These are phyloP conservation scores for Mus minutoides DNA, from an alignment of 2,797 vertebrate species.

Conservation along the genomic window DNA sequence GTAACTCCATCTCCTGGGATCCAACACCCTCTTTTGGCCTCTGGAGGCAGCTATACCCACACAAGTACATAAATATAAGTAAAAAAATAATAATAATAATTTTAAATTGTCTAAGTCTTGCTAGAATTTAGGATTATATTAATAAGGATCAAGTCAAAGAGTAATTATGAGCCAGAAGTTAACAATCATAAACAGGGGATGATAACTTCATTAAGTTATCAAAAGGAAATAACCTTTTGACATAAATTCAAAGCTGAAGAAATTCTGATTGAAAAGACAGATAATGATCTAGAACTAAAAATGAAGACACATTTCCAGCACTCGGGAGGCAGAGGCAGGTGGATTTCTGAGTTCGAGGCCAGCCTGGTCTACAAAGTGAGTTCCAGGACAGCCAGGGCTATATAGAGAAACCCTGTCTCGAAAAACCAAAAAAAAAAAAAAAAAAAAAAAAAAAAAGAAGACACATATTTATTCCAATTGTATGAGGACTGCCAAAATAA, in stretches of 20 bases:
- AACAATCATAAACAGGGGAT: neutral
- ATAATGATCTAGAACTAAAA: constrained; percentile 28
- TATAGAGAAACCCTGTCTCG: no score
- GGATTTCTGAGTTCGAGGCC: no score
- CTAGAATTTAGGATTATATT: neutral
- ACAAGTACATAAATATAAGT: neutral
- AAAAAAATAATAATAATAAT: neutral
- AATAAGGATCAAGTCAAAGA: constrained; percentile 17
- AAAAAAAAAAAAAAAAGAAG: constrained; percentile 40
- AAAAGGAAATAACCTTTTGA: constrained; percentile 9
- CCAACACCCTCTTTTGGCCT: neutral
- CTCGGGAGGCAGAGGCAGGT: no score
- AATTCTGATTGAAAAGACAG: constrained; percentile 25
- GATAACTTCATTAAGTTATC: neutral
- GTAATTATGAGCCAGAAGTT: constrained; percentile 9
- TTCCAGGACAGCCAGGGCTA: no score
- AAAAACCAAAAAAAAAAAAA: no score
- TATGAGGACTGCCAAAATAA: constrained; percentile 36
- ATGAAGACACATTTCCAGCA: neutral
- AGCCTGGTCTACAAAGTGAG: no score
- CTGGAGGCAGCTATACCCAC: neutral
- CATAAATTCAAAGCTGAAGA: constrained; percentile 34
- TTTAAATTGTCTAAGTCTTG: neutral
- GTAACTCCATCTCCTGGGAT: neutral
- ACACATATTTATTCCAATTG: constrained; percentile 27